phyloP scores from a whole-genome alignment of 2,797 vertebrate genomes.

The Saxicola maurus region DNA sequence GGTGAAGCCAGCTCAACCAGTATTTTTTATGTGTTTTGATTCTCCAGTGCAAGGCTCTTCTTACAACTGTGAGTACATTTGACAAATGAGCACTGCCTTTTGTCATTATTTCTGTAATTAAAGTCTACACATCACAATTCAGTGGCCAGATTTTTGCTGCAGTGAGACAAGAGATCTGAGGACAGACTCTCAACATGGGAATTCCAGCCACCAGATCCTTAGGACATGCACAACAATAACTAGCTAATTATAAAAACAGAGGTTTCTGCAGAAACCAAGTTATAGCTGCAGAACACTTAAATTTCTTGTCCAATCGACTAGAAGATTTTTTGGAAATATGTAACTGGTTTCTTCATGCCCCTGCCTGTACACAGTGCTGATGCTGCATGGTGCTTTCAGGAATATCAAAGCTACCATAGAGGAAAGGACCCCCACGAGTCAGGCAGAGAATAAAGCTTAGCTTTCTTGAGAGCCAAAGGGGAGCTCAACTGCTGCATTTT shows the following conservation, averaged over 20 bases:
- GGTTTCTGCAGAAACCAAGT: neutral
- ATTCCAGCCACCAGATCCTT: neutral
- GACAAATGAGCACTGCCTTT: neutral
- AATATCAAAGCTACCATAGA: neutral
- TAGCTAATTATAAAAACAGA: neutral
- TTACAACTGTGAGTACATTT: neutral
- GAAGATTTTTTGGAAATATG: neutral
- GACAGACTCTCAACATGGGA: neutral
- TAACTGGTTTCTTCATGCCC: neutral
- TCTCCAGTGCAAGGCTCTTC: neutral
- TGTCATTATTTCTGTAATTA: neutral
- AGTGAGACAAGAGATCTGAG: neutral
- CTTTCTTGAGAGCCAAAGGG: neutral
- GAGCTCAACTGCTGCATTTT: neutral
- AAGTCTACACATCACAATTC: neutral
- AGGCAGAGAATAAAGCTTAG: neutral
- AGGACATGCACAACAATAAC: neutral
- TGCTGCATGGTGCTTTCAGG: neutral
- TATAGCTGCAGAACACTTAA: neutral
- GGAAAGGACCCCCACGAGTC: neutral
- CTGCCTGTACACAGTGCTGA: neutral
- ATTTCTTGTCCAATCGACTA: neutral
- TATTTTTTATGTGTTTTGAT: neutral
- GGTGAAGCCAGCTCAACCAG: neutral
- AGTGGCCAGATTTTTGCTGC: neutral